These are phyloP conservation scores for Penelope pileata DNA, from an alignment of 2,113 vertebrate genomes.

Conservation along the genomic window DNA sequence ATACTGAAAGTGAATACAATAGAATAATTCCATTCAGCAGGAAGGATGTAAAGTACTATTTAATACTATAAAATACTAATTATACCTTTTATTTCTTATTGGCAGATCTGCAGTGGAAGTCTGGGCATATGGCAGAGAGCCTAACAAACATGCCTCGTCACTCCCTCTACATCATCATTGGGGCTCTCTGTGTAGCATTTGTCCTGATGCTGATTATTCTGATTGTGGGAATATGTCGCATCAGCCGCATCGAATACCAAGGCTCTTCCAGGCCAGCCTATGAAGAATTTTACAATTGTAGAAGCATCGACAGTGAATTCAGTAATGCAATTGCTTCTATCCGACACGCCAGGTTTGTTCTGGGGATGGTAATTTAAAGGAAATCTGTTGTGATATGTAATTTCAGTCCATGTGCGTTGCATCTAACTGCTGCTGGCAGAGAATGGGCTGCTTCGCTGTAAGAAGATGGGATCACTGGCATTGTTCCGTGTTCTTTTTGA, in stretches of 20 bases:
- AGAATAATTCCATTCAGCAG: not conserved
- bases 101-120: conserved; percentile 94
- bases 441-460: not conserved
- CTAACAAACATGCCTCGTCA: conserved; percentile 96
- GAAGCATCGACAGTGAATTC: conserved; percentile 98
- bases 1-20: not conserved
- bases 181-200: conserved; percentile 94
- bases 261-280: conserved; percentile 95
- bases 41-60: not conserved
- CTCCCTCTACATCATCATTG: conserved; percentile 97
- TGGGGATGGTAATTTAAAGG: not conserved
- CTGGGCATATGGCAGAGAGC: conserved; percentile 89
- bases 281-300: conserved; percentile 98
- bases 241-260: conserved; percentile 99
- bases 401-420: not conserved
- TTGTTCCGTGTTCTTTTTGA: not conserved
- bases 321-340: conserved; percentile 95
- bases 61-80: not conserved
- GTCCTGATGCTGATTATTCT: conserved; percentile 98
- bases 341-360: conserved; percentile 91
- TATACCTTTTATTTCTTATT: not conserved
- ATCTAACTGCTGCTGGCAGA: not conserved
- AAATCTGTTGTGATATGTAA: fast-evolving
- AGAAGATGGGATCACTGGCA: not conserved
- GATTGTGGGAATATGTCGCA: conserved; percentile 97